Conservation (phyloP, 2,797 vertebrate species). For the Hafferia zeledoni region DNA sequence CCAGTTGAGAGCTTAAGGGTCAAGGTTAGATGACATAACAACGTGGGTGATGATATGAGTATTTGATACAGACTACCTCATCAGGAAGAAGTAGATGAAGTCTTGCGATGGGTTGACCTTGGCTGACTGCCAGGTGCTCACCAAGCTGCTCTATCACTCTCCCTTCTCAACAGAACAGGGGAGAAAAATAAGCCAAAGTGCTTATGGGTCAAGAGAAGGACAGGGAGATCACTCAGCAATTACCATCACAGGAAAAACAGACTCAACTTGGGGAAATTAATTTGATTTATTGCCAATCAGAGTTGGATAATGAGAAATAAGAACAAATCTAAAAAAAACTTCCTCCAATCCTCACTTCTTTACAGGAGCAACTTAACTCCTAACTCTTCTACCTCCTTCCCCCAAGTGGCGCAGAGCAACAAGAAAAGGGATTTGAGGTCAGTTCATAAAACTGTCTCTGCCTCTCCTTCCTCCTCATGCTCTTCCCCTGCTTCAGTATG, state of each 20-base stretch:
- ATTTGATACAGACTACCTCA: background rate
- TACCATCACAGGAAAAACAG: background rate
- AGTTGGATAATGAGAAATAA: background rate
- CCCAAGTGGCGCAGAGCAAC: background rate
- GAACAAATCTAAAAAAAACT: background rate
- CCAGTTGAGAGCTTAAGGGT: background rate
- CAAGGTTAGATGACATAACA: background rate
- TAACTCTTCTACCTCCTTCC: background rate
- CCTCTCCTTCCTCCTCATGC: background rate
- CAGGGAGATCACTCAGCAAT: background rate
- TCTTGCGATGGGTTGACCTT: background rate
- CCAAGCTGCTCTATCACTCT: background rate
- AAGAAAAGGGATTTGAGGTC: background rate
- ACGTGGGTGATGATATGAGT: background rate
- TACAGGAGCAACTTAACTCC: background rate
- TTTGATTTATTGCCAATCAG: background rate
- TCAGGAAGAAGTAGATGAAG: background rate
- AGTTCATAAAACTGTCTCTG: background rate
- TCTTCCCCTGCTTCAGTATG: background rate
- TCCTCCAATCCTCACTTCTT: background rate
- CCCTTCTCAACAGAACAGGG: background rate
- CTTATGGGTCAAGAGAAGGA: background rate
- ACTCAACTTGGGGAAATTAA: background rate
- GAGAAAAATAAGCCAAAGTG: background rate
- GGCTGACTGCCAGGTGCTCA: background rate